Percentiles rank a stretch among this genome's conserved stretches.
These are phyloP conservation scores for Oxygymnocypris stewartii DNA, from an alignment of 2,113 vertebrate species.

Conservation along the genomic window DNA sequence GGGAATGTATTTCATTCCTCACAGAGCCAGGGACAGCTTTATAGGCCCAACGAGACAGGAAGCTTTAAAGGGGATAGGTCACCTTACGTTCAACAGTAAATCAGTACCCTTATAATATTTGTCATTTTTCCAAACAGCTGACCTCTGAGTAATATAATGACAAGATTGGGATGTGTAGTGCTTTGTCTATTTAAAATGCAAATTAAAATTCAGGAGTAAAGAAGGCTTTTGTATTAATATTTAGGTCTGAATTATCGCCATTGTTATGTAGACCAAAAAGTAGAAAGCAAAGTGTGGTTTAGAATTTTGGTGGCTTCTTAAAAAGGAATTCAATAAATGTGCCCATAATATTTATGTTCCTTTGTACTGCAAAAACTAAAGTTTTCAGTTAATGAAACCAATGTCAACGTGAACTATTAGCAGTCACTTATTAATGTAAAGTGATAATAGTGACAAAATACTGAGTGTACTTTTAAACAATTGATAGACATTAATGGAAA, in stretches of 20 bases:
- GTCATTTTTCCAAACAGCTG: constrained; percentile 22
- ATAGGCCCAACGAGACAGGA: constrained; percentile 60
- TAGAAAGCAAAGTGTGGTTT: background rate
- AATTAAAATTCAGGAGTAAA: constrained; percentile 18
- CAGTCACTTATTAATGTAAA: background rate
- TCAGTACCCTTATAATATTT: constrained; percentile 56
- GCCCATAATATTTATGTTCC: background rate
- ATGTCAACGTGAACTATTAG: background rate
- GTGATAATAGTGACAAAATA: background rate
- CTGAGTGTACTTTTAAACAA: background rate
- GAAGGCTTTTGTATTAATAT: background rate
- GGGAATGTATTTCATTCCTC: constrained; percentile 69
- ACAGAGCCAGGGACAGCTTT: constrained; percentile 70
- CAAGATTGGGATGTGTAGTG: background rate
- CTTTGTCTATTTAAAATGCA: constrained; percentile 1
- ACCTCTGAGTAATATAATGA: constrained; percentile 37
- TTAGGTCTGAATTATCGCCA: background rate
- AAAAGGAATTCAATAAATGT: background rate
- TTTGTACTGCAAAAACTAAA: background rate
- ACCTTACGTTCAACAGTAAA: constrained; percentile 65
- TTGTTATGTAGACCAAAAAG: background rate
- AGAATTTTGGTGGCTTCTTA: background rate
- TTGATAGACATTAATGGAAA: background rate
- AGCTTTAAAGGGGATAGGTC: constrained; percentile 55
- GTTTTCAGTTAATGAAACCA: background rate